These are phyloP conservation scores for Gallinago solitaria DNA, from an alignment of 2,797 vertebrate genomes.

Conservation along the genomic window DNA sequence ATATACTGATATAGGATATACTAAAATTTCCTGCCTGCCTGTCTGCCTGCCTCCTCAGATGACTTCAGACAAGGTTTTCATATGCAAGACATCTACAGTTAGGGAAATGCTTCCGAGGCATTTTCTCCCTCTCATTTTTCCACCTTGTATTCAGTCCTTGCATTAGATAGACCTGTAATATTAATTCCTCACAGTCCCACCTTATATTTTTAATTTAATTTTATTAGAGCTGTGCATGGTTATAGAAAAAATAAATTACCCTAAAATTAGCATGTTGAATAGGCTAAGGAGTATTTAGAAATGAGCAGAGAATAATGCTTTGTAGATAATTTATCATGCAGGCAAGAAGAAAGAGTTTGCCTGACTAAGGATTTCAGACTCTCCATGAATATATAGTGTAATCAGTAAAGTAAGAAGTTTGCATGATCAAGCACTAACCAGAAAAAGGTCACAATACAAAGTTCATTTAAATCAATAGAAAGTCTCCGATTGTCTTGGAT, in stretches of 20 bases:
- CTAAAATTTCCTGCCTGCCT: too few species aligned
- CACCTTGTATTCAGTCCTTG: background rate
- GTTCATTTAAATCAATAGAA: conserved; percentile 27
- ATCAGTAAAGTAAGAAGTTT: conserved; percentile 29
- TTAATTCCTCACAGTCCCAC: background rate
- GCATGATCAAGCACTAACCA: conserved; percentile 15
- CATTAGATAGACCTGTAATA: background rate
- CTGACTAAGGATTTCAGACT: conserved; percentile 49
- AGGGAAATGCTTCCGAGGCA: conserved; percentile 17
- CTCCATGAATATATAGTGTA: background rate
- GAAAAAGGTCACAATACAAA: background rate
- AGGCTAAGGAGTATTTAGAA: conserved; percentile 51
- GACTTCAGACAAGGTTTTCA: conserved; percentile 30
- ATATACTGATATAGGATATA: too few species aligned
- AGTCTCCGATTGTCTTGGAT: background rate
- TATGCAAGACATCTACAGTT: background rate
- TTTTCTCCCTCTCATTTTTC: conserved; percentile 1
- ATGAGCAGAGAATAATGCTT: conserved; percentile 24
- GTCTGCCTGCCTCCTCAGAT: conserved; percentile 12
- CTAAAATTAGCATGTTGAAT: conserved; percentile 49
- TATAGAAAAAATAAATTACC: conserved; percentile 45
- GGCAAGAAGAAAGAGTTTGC: conserved; percentile 26
- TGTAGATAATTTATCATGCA: conserved; percentile 47
- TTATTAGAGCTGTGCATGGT: background rate
- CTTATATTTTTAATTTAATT: conserved; percentile 38